Conservation (phyloP, 2,888 invertebrate species). For the Boloria euphrosyne region DNA sequence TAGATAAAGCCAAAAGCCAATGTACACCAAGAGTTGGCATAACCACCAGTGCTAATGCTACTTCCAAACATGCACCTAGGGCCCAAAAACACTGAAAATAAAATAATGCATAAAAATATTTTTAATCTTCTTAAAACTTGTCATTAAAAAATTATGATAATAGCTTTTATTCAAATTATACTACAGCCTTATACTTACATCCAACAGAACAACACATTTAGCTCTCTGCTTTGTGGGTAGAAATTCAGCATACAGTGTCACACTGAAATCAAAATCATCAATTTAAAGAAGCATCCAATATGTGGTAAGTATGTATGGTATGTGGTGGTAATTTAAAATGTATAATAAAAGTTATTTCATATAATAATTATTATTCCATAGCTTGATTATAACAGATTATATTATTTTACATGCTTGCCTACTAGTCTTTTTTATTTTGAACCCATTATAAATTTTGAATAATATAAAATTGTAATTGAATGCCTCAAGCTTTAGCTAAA, state of each 20-base stretch:
- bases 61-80: constrained; percentile 96
- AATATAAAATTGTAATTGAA: neutral
- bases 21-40: constrained; percentile 96
- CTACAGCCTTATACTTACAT: constrained; percentile 84
- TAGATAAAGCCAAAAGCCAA: constrained; percentile 95
- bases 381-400: too few relatives aligned
- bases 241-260: constrained; percentile 97
- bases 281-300: neutral
- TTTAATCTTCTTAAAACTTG: neutral
- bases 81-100: constrained; percentile 94
- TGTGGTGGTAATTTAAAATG: too few relatives aligned
- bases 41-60: constrained; percentile 92
- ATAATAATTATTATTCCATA: too few relatives aligned
- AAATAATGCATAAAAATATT: constrained; percentile 15
- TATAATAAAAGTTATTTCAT: too few relatives aligned
- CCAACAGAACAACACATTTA: constrained; percentile 96
- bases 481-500: neutral
- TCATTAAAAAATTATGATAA: too few relatives aligned
- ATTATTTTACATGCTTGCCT: too few relatives aligned
- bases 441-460: too few relatives aligned
- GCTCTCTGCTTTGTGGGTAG: constrained; percentile 96
- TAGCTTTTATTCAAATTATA: too few relatives aligned
- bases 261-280: constrained; percentile 80
- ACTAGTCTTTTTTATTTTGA: too few relatives aligned
- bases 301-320: too few relatives aligned